Evolutionary conservation across 2,113 vertebrate species (phyloP).

Genomic region (Aptenodytes forsteri): DNA sequence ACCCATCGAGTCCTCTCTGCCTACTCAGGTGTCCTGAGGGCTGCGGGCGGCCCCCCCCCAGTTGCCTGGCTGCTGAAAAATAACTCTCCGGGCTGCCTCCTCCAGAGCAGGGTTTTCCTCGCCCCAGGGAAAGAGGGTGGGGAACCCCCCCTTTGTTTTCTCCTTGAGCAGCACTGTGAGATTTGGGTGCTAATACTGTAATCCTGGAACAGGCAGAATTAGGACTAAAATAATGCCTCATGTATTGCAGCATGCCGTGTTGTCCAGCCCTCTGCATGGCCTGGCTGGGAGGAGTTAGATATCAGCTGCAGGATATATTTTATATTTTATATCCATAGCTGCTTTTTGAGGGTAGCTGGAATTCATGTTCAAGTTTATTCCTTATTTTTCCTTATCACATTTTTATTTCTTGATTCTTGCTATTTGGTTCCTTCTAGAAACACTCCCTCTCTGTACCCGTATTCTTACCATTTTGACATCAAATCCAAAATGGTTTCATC

Average conservation of each 20-base stretch:
- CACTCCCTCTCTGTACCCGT: neutral
- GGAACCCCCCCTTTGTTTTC: neutral
- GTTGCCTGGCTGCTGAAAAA: neutral
- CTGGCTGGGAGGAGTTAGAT: neutral
- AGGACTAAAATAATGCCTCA: neutral
- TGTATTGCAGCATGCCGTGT: neutral
- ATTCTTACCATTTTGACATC: neutral
- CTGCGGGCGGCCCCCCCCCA: neutral
- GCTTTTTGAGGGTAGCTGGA: neutral
- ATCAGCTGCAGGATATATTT: neutral
- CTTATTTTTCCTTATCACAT: neutral
- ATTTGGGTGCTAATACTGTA: conserved; percentile 4
- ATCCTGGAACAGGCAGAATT: neutral
- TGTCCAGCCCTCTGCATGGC: neutral
- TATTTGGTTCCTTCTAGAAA: neutral
- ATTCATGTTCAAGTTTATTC: neutral
- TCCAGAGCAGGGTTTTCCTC: neutral
- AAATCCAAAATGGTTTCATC: neutral
- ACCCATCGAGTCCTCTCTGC: no score
- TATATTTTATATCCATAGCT: neutral
- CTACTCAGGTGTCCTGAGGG: neutral
- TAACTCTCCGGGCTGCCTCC: neutral
- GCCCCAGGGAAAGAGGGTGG: neutral
- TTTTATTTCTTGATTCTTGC: neutral
- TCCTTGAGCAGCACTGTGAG: neutral